phyloP scores from a whole-genome alignment of 1,140 invertebrate genomes.

The Leptonema lineaticorne region DNA sequence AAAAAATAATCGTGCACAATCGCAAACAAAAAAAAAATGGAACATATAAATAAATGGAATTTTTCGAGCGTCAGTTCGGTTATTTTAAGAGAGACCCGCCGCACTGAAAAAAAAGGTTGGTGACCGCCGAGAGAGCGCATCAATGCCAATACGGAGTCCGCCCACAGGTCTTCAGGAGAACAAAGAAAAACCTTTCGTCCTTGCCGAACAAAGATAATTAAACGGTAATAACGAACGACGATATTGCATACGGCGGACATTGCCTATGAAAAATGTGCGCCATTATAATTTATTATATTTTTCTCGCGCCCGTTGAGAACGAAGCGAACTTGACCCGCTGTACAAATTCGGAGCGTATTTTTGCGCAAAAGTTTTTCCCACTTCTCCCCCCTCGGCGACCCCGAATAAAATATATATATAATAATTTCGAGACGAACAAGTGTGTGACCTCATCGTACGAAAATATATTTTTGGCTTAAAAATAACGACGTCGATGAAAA shows the following conservation, averaged over 20 bases:
- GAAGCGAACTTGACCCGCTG: not conserved
- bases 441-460: not conserved
- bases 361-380: not conserved
- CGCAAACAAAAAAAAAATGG: not conserved
- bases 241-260: too few species aligned
- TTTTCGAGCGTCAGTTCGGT: too few species aligned
- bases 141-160: not conserved
- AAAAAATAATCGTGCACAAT: not conserved
- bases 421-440: too few species aligned
- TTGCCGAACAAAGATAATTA: not conserved
- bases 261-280: too few species aligned
- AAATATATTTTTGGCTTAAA: too few species aligned
- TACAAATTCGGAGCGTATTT: not conserved
- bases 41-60: not conserved
- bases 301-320: not conserved
- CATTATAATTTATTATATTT: too few species aligned
- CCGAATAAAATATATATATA: too few species aligned
- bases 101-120: not conserved
- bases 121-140: not conserved
- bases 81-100: too few species aligned
- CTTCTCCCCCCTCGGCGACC: not conserved
- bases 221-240: too few species aligned
- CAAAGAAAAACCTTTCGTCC: not conserved
- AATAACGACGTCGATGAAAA: too few species aligned
- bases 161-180: not conserved